Percentiles rank a stretch among this genome's conserved stretches.
Conservation (phyloP, 1,140 invertebrate genomes). For the Bradysia coprophila region DNA sequence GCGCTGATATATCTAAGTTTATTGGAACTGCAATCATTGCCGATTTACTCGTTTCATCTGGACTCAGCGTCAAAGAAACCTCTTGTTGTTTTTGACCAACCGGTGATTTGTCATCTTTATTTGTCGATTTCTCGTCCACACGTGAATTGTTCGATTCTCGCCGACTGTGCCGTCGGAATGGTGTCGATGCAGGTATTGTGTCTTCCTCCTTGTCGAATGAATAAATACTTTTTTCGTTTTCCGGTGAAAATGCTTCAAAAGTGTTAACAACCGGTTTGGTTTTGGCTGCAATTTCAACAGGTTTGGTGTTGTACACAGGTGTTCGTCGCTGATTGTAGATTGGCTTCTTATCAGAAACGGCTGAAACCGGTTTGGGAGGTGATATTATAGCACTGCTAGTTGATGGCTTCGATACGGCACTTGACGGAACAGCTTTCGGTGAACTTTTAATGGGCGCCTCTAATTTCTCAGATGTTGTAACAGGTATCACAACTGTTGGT, state of each 20-base stretch:
- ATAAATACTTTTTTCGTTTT: conserved; percentile 51
- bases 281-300: conserved; percentile 9
- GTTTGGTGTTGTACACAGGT: conserved; percentile 17
- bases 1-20: background rate
- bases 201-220: conserved; percentile 47
- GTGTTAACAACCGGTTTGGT: conserved; percentile 4
- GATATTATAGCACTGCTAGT: conserved; percentile 4
- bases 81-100: conserved; percentile 1
- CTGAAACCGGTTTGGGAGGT: background rate
- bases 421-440: background rate
- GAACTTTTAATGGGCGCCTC: background rate
- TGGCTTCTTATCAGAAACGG: background rate
- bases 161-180: conserved; percentile 32
- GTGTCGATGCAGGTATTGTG: conserved; percentile 35
- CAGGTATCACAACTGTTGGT: no score
- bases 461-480: background rate
- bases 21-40: background rate
- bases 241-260: conserved; percentile 37
- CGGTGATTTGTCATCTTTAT: background rate
- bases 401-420: background rate
- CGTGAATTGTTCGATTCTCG: conserved; percentile 13
- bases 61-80: conserved; percentile 14
- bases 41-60: conserved; percentile 16
- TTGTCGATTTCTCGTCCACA: background rate
- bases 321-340: conserved; percentile 4